A percentile compares a stretch with the other conserved stretches of the same genome.
Conservation (phyloP, 37 sponge, comb jelly and placozoan genomes). For the Eunapius fragilis region DNA sequence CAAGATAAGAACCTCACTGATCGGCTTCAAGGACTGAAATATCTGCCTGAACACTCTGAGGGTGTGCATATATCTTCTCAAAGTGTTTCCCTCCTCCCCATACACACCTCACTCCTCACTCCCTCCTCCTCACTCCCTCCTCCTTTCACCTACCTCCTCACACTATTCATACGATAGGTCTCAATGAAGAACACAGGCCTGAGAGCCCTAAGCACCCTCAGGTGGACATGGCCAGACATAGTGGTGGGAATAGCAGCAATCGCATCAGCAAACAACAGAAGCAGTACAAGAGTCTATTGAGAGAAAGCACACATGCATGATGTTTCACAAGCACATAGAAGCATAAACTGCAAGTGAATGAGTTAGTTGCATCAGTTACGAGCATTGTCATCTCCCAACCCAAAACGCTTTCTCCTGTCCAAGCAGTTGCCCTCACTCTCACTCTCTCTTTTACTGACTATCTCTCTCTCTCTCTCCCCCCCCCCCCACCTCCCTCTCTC, state of each 20-base stretch:
- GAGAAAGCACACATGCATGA: too few relatives aligned
- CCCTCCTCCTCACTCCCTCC: too few relatives aligned
- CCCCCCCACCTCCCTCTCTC: too few relatives aligned
- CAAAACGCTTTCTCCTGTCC: too few relatives aligned
- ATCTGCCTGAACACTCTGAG: conserved; percentile 76
- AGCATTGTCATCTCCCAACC: too few relatives aligned
- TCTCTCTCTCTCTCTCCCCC: too few relatives aligned
- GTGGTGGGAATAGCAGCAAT: conserved; percentile 21
- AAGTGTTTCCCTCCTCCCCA: too few relatives aligned
- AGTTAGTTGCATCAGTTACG: too few relatives aligned
- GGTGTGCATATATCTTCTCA: neutral
- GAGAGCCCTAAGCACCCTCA: conserved; percentile 68
- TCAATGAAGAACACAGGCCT: conserved; percentile 81
- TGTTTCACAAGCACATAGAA: too few relatives aligned
- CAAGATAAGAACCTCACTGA: conserved; percentile 73
- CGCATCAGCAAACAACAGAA: conserved; percentile 64
- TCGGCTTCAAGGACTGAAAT: conserved; percentile 59
- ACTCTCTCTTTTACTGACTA: too few relatives aligned
- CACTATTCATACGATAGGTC: conserved; percentile 63
- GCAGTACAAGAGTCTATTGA: conserved; percentile 40
- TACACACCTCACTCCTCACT: neutral
- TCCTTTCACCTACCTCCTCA: conserved; percentile 59
- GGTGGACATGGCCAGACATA: conserved; percentile 38
- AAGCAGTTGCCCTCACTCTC: too few relatives aligned
- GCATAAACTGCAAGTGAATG: too few relatives aligned